These are phyloP conservation scores for Parus major DNA, from an alignment of 2,113 vertebrate genomes.

Conservation along the genomic window DNA sequence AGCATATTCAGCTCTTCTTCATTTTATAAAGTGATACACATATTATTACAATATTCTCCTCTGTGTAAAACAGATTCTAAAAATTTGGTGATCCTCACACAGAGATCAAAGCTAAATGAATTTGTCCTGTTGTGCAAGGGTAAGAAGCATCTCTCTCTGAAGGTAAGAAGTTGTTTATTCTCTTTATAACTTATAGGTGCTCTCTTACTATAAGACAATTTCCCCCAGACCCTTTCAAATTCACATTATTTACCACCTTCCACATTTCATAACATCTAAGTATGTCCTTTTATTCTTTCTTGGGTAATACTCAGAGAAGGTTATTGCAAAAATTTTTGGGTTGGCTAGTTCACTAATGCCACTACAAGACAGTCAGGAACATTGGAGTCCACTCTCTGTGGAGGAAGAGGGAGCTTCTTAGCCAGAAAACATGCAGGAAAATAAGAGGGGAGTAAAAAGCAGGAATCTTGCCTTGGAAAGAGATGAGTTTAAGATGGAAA, in stretches of 20 bases:
- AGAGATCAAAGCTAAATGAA: conserved; percentile 47
- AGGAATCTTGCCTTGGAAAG: neutral
- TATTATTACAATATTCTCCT: neutral
- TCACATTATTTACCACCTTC: neutral
- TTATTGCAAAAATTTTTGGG: neutral
- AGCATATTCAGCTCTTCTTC: neutral
- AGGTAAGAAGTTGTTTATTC: conserved; percentile 24
- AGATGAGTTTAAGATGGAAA: neutral
- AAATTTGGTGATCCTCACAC: conserved; percentile 38
- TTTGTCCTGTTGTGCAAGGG: conserved; percentile 33
- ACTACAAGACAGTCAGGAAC: accelerated
- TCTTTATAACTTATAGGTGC: neutral
- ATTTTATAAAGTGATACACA: neutral
- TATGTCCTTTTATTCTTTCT: neutral
- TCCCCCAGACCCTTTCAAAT: neutral
- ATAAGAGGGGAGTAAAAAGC: neutral
- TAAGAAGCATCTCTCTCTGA: conserved; percentile 4
- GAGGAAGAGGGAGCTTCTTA: neutral
- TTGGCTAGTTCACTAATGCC: neutral
- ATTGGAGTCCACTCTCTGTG: neutral
- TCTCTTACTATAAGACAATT: neutral
- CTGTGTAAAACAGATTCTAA: conserved; percentile 3
- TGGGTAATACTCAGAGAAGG: neutral
- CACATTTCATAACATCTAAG: neutral
- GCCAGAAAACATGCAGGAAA: neutral